phyloP scores from a whole-genome alignment of 2,888 invertebrate species.

The Catocala fraxini region DNA sequence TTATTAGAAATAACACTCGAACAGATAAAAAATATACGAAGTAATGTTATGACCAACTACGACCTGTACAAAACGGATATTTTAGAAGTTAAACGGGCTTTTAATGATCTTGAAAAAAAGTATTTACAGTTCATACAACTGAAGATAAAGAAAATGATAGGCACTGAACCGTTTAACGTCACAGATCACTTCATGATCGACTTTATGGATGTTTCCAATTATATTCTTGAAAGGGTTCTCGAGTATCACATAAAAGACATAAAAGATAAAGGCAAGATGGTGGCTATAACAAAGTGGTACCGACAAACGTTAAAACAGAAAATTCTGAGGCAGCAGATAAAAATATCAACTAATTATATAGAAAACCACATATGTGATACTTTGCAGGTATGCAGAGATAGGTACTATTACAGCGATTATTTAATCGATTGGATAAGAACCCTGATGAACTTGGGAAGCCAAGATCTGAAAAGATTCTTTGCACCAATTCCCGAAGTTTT shows the following conservation, averaged over 20 bases:
- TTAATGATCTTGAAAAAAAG: constrained; percentile 47
- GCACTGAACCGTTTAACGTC: constrained; percentile 40
- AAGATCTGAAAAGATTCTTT: constrained; percentile 53
- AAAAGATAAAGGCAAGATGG: constrained; percentile 47
- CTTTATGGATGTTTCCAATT: constrained; percentile 62
- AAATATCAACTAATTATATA: constrained; percentile 56
- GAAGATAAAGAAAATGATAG: constrained; percentile 51
- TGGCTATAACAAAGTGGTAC: constrained; percentile 50
- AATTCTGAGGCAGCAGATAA: constrained; percentile 61
- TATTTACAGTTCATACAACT: constrained; percentile 51
- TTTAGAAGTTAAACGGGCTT: constrained; percentile 46
- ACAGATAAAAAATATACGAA: constrained; percentile 46
- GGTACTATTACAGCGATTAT: constrained; percentile 58
- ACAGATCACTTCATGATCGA: constrained; percentile 59
- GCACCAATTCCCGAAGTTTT: constrained; percentile 47
- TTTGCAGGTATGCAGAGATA: constrained; percentile 60
- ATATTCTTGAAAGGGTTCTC: constrained; percentile 55
- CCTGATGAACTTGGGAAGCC: constrained; percentile 46
- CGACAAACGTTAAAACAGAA: constrained; percentile 57
- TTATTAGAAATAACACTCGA: constrained; percentile 46
- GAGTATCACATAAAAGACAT: constrained; percentile 48
- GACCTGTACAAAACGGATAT: constrained; percentile 44
- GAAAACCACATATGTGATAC: constrained; percentile 56
- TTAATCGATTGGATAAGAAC: constrained; percentile 59
- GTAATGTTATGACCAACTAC: constrained; percentile 57